Conservation (phyloP, 92 coral and sea anemone genomes). For the Porites cylindrica region DNA sequence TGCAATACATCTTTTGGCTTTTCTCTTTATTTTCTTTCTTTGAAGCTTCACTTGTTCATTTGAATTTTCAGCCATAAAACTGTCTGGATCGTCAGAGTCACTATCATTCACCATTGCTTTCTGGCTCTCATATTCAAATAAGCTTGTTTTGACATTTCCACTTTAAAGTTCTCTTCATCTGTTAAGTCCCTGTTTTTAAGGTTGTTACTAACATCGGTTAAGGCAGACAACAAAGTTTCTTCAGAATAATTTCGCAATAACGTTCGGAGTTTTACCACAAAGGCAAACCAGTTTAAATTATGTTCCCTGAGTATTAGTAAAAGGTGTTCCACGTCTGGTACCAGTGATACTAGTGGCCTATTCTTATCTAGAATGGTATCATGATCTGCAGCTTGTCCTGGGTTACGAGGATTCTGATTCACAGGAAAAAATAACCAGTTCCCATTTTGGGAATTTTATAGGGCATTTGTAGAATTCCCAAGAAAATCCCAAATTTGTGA, state of each 20-base stretch:
- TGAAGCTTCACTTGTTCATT: neutral
- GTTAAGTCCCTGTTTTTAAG: neutral
- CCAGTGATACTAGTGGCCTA: conserved; percentile 22
- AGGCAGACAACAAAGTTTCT: conserved; percentile 12
- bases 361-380: conserved; percentile 23
- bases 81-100: conserved; percentile 21
- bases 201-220: conserved; percentile 2
- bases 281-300: conserved; percentile 38
- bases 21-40: conserved; percentile 8
- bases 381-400: neutral
- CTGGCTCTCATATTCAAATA: conserved; percentile 12
- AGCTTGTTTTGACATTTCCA: conserved; percentile 18
- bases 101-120: conserved; percentile 25
- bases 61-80: conserved; percentile 9
- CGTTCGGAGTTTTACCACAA: conserved; percentile 28
- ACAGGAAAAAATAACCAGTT: neutral
- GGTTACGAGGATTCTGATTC: neutral
- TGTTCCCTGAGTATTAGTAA: conserved; percentile 28
- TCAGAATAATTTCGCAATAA: neutral
- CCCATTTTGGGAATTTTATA: conserved; percentile 7
- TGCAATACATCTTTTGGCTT: neutral
- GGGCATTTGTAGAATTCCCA: neutral
- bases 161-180: neutral
- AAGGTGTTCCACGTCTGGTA: conserved; percentile 1
- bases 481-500: conserved; percentile 3